Conservation (phyloP, 2,888 invertebrate species). For the Drosophila maculinotata region DNA sequence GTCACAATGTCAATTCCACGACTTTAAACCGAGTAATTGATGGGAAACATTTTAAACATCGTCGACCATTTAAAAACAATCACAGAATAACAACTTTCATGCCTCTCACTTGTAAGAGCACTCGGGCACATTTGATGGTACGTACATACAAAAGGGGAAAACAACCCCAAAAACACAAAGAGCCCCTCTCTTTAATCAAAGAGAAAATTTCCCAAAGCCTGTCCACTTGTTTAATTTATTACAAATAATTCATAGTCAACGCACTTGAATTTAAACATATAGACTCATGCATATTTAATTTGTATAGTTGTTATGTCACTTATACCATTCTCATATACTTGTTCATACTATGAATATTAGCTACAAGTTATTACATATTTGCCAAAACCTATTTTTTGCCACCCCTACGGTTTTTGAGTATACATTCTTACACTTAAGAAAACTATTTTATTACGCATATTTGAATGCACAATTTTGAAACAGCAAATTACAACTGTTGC, state of each 20-base stretch:
- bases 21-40: not conserved
- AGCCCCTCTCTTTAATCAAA: slow-evolving; percentile 15
- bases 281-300: not conserved
- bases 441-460: not conserved
- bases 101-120: slow-evolving; percentile 2
- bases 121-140: slow-evolving; percentile 1
- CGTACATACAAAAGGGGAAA: slow-evolving; percentile 7
- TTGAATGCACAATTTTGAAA: not conserved
- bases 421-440: slow-evolving; percentile 40
- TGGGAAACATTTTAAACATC: not conserved
- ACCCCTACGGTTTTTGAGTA: slow-evolving; percentile 40
- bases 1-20: too few relatives aligned
- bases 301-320: too few relatives aligned
- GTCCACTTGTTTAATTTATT: slow-evolving; percentile 4
- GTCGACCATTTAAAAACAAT: not conserved
- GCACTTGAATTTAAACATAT: not conserved
- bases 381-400: slow-evolving; percentile 2
- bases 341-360: not conserved
- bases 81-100: not conserved
- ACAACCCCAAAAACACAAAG: slow-evolving; percentile 29
- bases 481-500: not conserved
- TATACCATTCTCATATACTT: not conserved
- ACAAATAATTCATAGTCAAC: not conserved
- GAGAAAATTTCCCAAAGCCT: slow-evolving; percentile 29
- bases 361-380: not conserved